Evolutionary conservation across 2,888 invertebrate genomes (phyloP), one percentile per base, ranked within the genome.

Genomic region (Ornithoptera alexandrae): DNA sequence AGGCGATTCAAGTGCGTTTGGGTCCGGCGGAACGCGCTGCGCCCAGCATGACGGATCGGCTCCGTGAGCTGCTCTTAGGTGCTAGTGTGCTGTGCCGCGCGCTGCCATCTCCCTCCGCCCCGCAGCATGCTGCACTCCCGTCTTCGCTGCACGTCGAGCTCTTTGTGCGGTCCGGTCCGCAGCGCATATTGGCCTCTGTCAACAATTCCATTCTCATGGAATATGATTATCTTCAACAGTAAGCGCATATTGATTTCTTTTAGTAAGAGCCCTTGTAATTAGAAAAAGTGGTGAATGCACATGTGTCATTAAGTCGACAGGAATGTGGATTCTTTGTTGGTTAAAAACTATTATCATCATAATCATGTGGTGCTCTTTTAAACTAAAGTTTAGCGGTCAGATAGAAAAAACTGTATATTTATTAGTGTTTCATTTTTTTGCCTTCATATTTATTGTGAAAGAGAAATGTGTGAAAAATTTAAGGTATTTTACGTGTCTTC

Each of bases 141-240:
- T 78, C 79, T 30, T 84, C 85, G 83, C 93, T 94, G 8, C 78
- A 93, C 70, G 95, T 96, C 1, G 96, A 95, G 80, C 93, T 97
- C 67, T 96, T 95, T 85, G 95, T 95, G 77, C 93, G 96, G 78
- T 91, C 94, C 66, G 93, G 93, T 72, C 93, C 94, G 20, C 94
- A 94, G 74, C 94, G 94, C 77, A 92, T 94, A 50, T 88, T 96
- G 72, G 94, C 94, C 77, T 95, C 95, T 69, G 94, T 97, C 71
- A 96, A 96, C 84, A 95, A 94, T 78, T 94, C 95, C 18, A 93
- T 97, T 62, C 86, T 93, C 53, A 89, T 95, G 78, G 95, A 96
- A 78, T 92, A 93, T 75, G 94, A 94, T 72, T 82, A 92, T 71
- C 84, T 93, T 74, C 90, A 92, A 74, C 86, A 83, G 89, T 89